Evolutionary conservation across 2,797 vertebrate genomes (phyloP), one percentile per base, ranked within the genome.

Genomic region (Catharus ustulatus): DNA sequence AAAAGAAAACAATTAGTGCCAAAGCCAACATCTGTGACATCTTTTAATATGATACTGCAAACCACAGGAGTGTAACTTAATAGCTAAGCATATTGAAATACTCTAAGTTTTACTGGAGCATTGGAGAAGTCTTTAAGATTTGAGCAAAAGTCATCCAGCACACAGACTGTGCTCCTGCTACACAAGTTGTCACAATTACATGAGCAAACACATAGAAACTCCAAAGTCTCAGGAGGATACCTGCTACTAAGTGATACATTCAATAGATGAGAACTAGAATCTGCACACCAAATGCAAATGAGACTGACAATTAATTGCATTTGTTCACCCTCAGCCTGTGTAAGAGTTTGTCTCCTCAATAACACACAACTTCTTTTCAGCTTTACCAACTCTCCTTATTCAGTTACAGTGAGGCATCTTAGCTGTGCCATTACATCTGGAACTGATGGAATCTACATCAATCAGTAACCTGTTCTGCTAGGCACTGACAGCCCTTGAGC

Each of bases 1-100:
- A 90, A 95, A 96, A 92, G 76, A 94, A 97, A 96, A 94, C 85
- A 84, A 80, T 96, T 94, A 94, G 55, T 62, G 72, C 73, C 84
- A 96, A 84, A 96, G 54, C 29, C 88, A 95, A 95, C 86, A 94
- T 82, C 62, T 61, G 59, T 93, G 89, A 74, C 90, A 93, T 89
- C 93, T 96, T 92, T 48, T 92, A 97, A 95, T 77, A 91, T 13
- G 32, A 92, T 58, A 77, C 40, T 77, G 36, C 34, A 73, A 89
- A 80, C 90, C 67, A 79, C 77, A 73, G 94, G 86, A 85, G 75
- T 59, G 46, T 32, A 90, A 85, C 85, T 80, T 91, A 89, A 71
- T 72, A 66, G 30, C 54, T 54, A 45, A 87, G 63, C 42, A 82
- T 71, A 91, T 54, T 86, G 54, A 94, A 96, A 93, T 38, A 42